A percentile compares a stretch with the other conserved stretches of the same genome.
Conservation (phyloP, 2,113 vertebrate genomes). For the Tetraodon nigroviridis region DNA sequence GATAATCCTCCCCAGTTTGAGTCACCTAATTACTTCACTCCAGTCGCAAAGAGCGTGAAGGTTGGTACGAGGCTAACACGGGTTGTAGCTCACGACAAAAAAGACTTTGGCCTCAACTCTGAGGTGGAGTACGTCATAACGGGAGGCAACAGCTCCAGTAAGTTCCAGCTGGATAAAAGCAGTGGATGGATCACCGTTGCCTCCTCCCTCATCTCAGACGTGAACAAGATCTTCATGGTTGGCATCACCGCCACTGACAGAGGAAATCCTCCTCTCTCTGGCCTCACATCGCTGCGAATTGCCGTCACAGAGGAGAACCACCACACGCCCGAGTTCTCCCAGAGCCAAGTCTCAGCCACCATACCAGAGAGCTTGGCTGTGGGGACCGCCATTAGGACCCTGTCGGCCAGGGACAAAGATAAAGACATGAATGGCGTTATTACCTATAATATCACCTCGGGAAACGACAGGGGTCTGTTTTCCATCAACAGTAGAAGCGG, state of each 20-base stretch:
- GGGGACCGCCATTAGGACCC: slow-evolving; percentile 79
- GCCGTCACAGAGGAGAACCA: slow-evolving; percentile 94
- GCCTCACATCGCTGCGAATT: slow-evolving; percentile 76
- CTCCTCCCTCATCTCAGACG: slow-evolving; percentile 81
- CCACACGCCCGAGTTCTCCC: slow-evolving; percentile 93
- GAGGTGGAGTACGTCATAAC: slow-evolving; percentile 86
- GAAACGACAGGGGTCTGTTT: slow-evolving; percentile 84
- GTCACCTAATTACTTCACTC: slow-evolving; percentile 81
- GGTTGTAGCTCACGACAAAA: slow-evolving; percentile 84
- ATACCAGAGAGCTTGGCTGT: slow-evolving; percentile 83
- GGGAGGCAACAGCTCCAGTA: slow-evolving; percentile 76
- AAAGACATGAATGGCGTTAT: slow-evolving; percentile 89
- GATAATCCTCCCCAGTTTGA: slow-evolving; percentile 89
- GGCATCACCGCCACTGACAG: slow-evolving; percentile 84
- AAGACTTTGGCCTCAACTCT: slow-evolving; percentile 93
- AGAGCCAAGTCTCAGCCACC: slow-evolving; percentile 83
- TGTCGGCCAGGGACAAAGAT: slow-evolving; percentile 91
- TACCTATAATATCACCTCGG: slow-evolving; percentile 84
- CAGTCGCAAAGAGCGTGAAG: slow-evolving; percentile 89
- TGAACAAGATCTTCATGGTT: slow-evolving; percentile 82
- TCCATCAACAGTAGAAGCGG: slow-evolving; percentile 85
- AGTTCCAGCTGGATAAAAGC: slow-evolving; percentile 83
- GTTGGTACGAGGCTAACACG: slow-evolving; percentile 85
- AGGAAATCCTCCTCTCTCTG: slow-evolving; percentile 88
- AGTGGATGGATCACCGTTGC: slow-evolving; percentile 90